A percentile compares a stretch with the other conserved stretches of the same genome.
These are phyloP conservation scores for Drosophila baimaii DNA, from an alignment of 1,140 invertebrate genomes.

Conservation along the genomic window DNA sequence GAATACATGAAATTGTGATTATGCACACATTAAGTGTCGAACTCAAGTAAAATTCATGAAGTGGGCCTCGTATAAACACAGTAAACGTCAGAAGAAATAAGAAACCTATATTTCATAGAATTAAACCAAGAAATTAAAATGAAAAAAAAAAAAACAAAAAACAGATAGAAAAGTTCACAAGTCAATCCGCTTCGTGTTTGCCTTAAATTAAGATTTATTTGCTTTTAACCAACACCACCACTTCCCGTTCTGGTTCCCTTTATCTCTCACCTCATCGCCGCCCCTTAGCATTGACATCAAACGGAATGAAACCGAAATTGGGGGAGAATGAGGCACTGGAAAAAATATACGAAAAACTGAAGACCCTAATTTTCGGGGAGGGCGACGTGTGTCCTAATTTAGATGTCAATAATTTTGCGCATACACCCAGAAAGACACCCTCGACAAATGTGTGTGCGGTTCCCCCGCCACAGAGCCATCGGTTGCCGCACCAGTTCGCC, in stretches of 20 bases:
- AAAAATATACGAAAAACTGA: neutral
- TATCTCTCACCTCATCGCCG: neutral
- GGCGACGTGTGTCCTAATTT: constrained; percentile 57
- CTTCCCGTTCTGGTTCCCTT: neutral
- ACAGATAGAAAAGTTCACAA: constrained; percentile 8
- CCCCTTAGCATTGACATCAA: constrained; percentile 31
- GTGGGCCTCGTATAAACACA: no score
- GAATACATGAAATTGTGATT: no score
- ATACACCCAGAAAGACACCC: constrained; percentile 33
- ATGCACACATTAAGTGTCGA: no score
- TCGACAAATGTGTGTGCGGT: constrained; percentile 14
- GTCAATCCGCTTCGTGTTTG: constrained; percentile 12
- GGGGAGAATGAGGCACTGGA: constrained; percentile 5
- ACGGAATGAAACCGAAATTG: constrained; percentile 38
- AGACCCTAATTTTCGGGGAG: neutral
- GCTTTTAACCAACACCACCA: constrained; percentile 16
- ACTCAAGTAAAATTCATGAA: no score
- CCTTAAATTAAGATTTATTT: constrained; percentile 25
- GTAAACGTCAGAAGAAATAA: no score
- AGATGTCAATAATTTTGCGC: constrained; percentile 77
- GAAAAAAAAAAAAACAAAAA: neutral
- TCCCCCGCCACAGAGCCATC: neutral
- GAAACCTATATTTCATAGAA: neutral
- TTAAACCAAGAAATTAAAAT: neutral
- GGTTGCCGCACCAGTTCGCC: neutral